phyloP scores from a whole-genome alignment of 2,888 invertebrate species.

The Panorpa germanica region DNA sequence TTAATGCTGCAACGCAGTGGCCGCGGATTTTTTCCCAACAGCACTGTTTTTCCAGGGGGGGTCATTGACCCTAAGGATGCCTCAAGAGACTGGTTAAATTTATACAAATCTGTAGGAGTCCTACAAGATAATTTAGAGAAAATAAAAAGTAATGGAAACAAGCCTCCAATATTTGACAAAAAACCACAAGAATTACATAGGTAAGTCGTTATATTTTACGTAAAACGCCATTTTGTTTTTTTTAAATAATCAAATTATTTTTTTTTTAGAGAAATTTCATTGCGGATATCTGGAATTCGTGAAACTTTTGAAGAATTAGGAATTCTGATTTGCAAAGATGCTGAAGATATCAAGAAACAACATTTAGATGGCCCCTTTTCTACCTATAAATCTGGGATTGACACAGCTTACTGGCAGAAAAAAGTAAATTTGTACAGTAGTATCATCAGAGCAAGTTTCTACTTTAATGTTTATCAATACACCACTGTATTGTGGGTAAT shows the following conservation, averaged over 20 bases:
- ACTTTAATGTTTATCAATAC: too few relatives aligned
- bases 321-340: constrained; percentile 43
- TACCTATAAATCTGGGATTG: constrained; percentile 27
- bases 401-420: constrained; percentile 42
- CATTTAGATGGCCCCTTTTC: constrained; percentile 25
- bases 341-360: too few relatives aligned
- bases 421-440: constrained; percentile 24
- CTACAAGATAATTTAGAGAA: constrained; percentile 27
- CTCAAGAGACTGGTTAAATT: constrained; percentile 43
- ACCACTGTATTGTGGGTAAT: too few relatives aligned
- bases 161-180: too few relatives aligned
- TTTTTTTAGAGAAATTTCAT: constrained; percentile 52
- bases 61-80: constrained; percentile 46
- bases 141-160: constrained; percentile 19
- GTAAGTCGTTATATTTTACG: too few relatives aligned
- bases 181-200: too few relatives aligned
- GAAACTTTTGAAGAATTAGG: constrained; percentile 89
- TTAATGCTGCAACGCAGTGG: too few relatives aligned
- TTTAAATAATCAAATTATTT: too few relatives aligned
- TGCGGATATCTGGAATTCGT: constrained; percentile 66
- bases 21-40: too few relatives aligned
- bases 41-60: constrained; percentile 83
- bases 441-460: too few relatives aligned
- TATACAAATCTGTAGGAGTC: constrained; percentile 40
- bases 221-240: too few relatives aligned